Evolutionary conservation across 2,888 invertebrate species (phyloP), one percentile per base, ranked within the genome.

Genomic region (Anticlea derivata): DNA sequence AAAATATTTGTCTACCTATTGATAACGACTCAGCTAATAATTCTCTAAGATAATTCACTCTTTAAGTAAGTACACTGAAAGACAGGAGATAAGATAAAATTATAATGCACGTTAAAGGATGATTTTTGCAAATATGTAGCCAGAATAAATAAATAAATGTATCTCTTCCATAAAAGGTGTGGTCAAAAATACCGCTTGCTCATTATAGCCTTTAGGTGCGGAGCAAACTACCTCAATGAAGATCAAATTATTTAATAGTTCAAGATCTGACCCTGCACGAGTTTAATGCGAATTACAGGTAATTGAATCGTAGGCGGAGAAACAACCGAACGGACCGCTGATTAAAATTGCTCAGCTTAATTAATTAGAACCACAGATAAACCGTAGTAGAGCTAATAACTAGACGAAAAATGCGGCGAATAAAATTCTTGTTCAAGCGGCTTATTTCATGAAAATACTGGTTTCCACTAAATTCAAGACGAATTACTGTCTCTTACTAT

Each of bases 231-330:
- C 41, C 38, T 41, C 38, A 30, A 46, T 50, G 48, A 49, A 55
- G 53, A 66, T 76, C 69, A 65, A 75, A 76, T 81, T 79, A 77
- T 70, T 71, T 68, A 70, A 71, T 71, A 76, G 81, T 80, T 83
- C 83, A 79, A 67, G 77, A 78, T 80, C 83, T 87, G 86, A 86
- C 86, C 86, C 81, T 77, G 75, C 62, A 66, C 64, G 65, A 68
- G 64, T 67, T 68, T 68, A 70, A 55, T 50, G 56, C 50, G 55
- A 60, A 58, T 58, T 59, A 62, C 47, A 12, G 30, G 39, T 58
- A 56, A 60, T 59, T 62, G 58, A 51, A 44, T 30, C 58, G 66
- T 65, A 65, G 69, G 72, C 65, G 73, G 58, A 49, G 60, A 53
- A 60, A 63, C 59, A 33, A 43, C 48, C 50, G 56, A 66, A 50